These are phyloP conservation scores for Sesamia inferens DNA, from an alignment of 2,888 invertebrate species.

Conservation along the genomic window DNA sequence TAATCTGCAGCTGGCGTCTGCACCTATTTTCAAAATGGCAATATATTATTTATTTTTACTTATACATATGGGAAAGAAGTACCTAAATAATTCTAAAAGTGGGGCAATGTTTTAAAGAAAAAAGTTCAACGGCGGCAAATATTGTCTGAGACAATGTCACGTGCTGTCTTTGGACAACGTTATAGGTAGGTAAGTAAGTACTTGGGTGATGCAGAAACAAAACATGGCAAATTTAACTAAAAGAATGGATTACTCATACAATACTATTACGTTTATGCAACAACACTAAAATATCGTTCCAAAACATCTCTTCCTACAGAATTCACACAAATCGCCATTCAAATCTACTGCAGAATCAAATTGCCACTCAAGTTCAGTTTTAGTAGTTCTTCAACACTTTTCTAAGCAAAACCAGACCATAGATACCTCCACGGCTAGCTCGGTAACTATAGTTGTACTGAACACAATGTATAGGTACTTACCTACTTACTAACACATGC, in stretches of 20 bases:
- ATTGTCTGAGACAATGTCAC: not conserved
- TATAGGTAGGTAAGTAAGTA: not conserved
- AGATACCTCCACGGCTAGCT: not conserved
- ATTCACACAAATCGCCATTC: not conserved
- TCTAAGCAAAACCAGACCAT: not conserved
- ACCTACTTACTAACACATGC: not conserved
- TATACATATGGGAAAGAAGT: too few species aligned
- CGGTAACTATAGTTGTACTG: not conserved
- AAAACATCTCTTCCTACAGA: not conserved
- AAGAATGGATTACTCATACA: not conserved
- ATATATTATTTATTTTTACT: not conserved
- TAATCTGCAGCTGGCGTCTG: too few species aligned
- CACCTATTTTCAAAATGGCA: not conserved
- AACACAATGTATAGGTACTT: not conserved
- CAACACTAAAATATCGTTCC: not conserved
- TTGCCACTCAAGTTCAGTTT: too few species aligned
- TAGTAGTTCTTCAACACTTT: not conserved
- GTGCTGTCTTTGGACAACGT: not conserved
- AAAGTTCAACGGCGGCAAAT: not conserved
- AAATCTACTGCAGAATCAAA: not conserved
- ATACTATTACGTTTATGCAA: too few species aligned
- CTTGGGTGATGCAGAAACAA: not conserved
- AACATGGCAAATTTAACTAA: not conserved
- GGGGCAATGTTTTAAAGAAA: not conserved
- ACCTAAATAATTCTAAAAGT: too few species aligned